A percentile compares a stretch with the other conserved stretches of the same genome.
Conservation (phyloP, 2,113 vertebrate genomes). For the Himantopus leucocephalus region DNA sequence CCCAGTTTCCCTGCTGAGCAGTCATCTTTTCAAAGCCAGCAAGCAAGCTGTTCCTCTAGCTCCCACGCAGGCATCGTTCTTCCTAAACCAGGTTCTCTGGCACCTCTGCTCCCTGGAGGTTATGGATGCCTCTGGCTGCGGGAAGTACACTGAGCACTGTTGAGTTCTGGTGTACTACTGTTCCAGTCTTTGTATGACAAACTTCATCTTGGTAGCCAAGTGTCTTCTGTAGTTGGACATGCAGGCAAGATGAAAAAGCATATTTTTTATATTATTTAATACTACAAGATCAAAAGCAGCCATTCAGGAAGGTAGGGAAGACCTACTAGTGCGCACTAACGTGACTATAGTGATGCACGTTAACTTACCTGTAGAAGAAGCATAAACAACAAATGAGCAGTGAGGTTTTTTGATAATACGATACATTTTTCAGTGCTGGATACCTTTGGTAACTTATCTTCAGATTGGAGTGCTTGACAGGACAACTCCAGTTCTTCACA, state of each 20-base stretch:
- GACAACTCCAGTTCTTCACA: neutral
- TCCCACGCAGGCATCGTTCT: accelerated
- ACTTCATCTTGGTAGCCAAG: neutral
- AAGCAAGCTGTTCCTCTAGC: neutral
- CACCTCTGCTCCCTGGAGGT: neutral
- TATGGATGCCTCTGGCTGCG: neutral
- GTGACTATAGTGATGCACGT: neutral
- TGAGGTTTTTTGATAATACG: neutral
- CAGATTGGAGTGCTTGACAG: neutral
- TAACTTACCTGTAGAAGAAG: neutral
- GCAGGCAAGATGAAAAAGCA: neutral
- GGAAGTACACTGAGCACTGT: neutral
- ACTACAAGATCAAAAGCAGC: neutral
- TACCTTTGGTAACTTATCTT: neutral
- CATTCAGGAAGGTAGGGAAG: neutral
- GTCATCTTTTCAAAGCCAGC: neutral
- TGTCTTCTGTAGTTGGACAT: neutral
- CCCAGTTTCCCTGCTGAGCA: neutral
- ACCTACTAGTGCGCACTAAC: neutral
- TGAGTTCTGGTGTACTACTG: no score
- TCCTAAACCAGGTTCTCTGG: neutral
- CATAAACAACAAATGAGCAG: neutral
- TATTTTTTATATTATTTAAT: neutral
- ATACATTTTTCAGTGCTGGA: neutral
- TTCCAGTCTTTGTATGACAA: neutral